Conservation (phyloP, 2,113 vertebrate species). For the Alaudala cheleensis region DNA sequence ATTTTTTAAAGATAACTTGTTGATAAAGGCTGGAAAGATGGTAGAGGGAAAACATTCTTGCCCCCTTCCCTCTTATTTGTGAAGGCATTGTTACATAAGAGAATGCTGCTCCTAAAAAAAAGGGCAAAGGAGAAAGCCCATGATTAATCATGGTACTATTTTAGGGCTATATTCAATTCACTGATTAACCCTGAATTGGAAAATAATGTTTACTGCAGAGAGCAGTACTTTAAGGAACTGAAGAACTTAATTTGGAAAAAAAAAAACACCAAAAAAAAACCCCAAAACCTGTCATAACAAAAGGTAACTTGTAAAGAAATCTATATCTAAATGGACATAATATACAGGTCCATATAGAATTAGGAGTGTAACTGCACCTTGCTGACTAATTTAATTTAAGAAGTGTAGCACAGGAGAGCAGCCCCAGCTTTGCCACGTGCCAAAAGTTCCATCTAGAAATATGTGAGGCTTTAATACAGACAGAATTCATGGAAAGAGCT, state of each 20-base stretch:
- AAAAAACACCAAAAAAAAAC: too few species aligned
- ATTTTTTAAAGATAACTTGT: conserved; percentile 21
- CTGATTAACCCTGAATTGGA: not conserved
- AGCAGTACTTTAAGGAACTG: not conserved
- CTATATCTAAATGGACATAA: not conserved
- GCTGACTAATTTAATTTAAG: not conserved
- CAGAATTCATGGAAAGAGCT: not conserved
- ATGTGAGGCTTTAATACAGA: not conserved
- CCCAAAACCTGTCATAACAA: not conserved
- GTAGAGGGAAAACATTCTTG: not conserved
- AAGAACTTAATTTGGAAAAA: not conserved
- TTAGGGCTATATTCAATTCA: not conserved
- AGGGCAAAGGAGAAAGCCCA: not conserved
- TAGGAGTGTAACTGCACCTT: not conserved
- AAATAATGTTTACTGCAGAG: not conserved
- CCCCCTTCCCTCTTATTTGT: not conserved
- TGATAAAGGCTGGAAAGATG: not conserved
- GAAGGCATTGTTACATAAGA: not conserved
- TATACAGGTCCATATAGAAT: not conserved
- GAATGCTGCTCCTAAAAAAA: not conserved
- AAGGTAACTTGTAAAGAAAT: not conserved
- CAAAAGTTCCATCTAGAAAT: not conserved
- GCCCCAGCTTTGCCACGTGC: not conserved
- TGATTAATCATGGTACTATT: not conserved
- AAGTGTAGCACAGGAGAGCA: not conserved